Percentiles rank a stretch among this genome's conserved stretches.
These are phyloP conservation scores for Thymelicus acteon DNA, from an alignment of 2,888 invertebrate species.

Conservation along the genomic window DNA sequence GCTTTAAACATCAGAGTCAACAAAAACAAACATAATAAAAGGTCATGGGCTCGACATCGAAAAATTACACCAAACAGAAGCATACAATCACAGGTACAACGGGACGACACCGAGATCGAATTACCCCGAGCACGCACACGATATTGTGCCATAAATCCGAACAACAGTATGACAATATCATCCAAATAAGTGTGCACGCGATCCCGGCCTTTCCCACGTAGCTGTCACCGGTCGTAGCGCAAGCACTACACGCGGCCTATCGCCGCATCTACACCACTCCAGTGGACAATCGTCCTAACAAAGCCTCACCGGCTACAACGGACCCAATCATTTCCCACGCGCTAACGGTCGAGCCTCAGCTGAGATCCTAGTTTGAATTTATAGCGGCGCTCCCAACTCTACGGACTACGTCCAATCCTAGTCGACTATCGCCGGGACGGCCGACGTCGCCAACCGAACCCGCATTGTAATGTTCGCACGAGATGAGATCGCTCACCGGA, in stretches of 20 bases:
- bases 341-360: conserved; percentile 79
- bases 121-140: conserved; percentile 32
- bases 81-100: conserved; percentile 15
- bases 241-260: conserved; percentile 66
- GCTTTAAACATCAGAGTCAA: conserved; percentile 30
- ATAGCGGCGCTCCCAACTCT: conserved; percentile 69
- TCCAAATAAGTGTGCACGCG: conserved; percentile 61
- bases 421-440: conserved; percentile 53
- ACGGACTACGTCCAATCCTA: conserved; percentile 64
- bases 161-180: conserved; percentile 58
- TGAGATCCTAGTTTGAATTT: conserved; percentile 76
- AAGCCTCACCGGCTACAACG: conserved; percentile 69
- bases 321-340: conserved; percentile 83
- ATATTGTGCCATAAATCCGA: conserved; percentile 36
- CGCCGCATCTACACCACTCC: conserved; percentile 79
- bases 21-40: conserved; percentile 20
- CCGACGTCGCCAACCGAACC: conserved; percentile 56
- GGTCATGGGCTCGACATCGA: conserved; percentile 26
- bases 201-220: conserved; percentile 78
- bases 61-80: conserved; percentile 34
- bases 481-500: conserved; percentile 51
- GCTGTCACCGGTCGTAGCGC: conserved; percentile 72
- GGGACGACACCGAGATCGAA: conserved; percentile 24
- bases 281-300: conserved; percentile 84
- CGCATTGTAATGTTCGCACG: conserved; percentile 64